Percentiles rank a stretch among this genome's conserved stretches.
Evolutionary conservation across 2,888 invertebrate species (phyloP).

Genomic region (Phoenoteleia sp.): DNA sequence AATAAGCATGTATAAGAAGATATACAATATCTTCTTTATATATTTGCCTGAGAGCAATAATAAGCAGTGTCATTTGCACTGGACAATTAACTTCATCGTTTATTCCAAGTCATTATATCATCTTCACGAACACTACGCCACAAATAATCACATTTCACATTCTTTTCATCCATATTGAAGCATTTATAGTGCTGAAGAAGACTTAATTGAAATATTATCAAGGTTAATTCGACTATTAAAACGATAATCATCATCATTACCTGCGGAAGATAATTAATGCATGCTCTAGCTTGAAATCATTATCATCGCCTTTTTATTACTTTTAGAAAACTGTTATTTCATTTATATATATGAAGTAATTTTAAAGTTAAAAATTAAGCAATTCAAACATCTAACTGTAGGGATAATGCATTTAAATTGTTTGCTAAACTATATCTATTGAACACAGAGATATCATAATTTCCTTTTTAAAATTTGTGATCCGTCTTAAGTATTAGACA

Average conservation of each 20-base stretch:
- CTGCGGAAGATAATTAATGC: not conserved
- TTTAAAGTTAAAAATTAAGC: too few species aligned
- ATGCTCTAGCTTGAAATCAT: not conserved
- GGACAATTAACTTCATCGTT: constrained; percentile 27
- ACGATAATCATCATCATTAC: constrained; percentile 15
- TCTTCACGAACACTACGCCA: constrained; percentile 20
- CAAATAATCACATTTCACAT: not conserved
- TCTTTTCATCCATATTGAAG: constrained; percentile 13
- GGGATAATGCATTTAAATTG: too few species aligned
- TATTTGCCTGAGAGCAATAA: not conserved
- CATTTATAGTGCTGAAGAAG: not conserved
- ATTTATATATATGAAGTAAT: not conserved
- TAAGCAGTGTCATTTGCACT: not conserved
- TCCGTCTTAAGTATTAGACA: constrained; percentile 25
- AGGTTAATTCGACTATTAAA: constrained; percentile 31
- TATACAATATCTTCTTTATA: constrained; percentile 8
- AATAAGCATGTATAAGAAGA: not conserved
- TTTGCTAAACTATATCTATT: too few species aligned
- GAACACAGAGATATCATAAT: not conserved
- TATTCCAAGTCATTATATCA: constrained; percentile 26
- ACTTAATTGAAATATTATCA: constrained; percentile 26
- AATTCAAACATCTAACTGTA: too few species aligned
- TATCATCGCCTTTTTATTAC: not conserved
- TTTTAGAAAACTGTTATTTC: not conserved
- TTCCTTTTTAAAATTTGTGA: too few species aligned